Conservation (phyloP, 2,797 vertebrate genomes). For the Tragopan temminckii region DNA sequence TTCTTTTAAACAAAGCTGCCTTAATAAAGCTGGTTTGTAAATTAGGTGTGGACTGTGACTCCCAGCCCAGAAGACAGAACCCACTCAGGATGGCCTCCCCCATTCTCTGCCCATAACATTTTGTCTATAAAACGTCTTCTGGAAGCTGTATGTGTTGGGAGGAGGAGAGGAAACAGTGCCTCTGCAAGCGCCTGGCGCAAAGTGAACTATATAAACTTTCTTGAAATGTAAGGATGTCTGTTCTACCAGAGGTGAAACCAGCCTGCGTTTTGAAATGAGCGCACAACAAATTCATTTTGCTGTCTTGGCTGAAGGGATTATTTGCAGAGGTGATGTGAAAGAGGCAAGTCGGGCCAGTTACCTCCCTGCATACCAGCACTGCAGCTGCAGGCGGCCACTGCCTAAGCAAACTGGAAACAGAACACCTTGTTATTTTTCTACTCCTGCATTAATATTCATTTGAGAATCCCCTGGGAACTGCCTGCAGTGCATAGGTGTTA, state of each 20-base stretch:
- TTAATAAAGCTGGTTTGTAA: conserved; percentile 11
- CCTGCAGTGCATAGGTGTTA: not conserved
- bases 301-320: not conserved
- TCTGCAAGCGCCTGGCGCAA: not conserved
- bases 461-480: not conserved
- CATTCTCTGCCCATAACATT: not conserved
- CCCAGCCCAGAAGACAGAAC: not conserved
- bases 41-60: not conserved
- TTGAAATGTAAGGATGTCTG: not conserved
- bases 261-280: not conserved
- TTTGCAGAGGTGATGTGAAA: not conserved
- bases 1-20: conserved; percentile 46
- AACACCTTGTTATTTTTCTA: not conserved
- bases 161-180: not conserved
- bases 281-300: not conserved
- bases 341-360: not conserved
- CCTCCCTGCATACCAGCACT: not conserved
- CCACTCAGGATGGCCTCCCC: not conserved
- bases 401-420: conserved; percentile 14
- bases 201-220: not conserved
- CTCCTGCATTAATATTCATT: not conserved
- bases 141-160: not conserved
- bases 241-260: not conserved
- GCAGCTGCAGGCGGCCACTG: not conserved
- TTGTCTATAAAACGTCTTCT: not conserved